Base-by-base conservation (phyloP, 2,113 vertebrate genomes). In the Sturnira hondurensis region DNA sequence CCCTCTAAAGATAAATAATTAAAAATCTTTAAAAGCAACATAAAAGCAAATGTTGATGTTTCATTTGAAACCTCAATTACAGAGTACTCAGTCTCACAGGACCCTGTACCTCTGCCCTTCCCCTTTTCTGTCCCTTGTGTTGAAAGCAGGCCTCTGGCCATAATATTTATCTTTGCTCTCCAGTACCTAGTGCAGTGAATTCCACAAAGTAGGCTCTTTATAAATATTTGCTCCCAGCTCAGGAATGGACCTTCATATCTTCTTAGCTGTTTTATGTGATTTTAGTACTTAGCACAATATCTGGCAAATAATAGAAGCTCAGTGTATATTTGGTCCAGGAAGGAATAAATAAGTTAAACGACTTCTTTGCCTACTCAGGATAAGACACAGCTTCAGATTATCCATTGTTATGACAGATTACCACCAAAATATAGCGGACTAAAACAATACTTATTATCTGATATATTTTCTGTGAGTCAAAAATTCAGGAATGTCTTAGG, bases 281-380 rank as follows among this genome's bases (percentile, higher is more conserved):
- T 81, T 95, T 22, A 52, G 0, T 92, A 33, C 45, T 84, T 74
- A 70, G 20, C 33, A 89, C 67, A 95, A 33, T 89, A 65, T 24
- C 61, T 84, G 70, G 36, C 65, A 91, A 90, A 45, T 94, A 93
- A 63, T n/a, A 91, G 68, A 96, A 28, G 15, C 45, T 85, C 8
- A 33, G 33, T 84, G 78, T 71, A 56, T 89, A 94, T 65, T 94
- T 85, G 43, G 12, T 78, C 36, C 26, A 92, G 65, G 76, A 83
- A 91, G 47, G 33, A 84, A 80, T 89, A 71, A 88, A 74, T 82
- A 94, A 95, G 47, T 96, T 73, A 58, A 92, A 88, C 82, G 38
- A 85, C 70, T 84, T 84, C 28, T 85, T 78, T 92, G 19, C 83
- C 31, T 15, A n/a, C 31, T 70, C 33, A 94, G 36, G 78, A 58